phyloP scores from a whole-genome alignment of 2,113 vertebrate species.

The Choloepus hoffmanni region DNA sequence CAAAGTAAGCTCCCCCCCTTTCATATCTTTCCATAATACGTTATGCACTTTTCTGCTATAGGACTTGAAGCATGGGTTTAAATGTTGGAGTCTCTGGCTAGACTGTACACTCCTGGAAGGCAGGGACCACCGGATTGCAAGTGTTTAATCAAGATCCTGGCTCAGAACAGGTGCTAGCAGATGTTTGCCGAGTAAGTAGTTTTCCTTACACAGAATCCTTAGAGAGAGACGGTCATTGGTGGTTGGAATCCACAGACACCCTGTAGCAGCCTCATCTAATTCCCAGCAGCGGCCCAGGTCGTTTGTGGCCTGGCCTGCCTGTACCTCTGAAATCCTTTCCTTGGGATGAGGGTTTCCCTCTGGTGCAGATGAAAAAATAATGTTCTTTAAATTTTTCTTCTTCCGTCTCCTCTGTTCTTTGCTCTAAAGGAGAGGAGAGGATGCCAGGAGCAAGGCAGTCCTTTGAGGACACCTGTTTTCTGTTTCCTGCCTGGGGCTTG shows the following conservation, averaged over 20 bases:
- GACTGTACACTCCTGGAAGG: background rate
- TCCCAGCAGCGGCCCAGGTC: background rate
- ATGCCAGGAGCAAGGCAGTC: background rate
- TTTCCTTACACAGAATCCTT: background rate
- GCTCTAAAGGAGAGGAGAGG: background rate
- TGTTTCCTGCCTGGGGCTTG: background rate
- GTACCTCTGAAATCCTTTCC: background rate
- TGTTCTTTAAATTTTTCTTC: background rate
- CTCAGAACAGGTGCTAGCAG: background rate
- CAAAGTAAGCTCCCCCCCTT: background rate
- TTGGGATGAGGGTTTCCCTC: background rate
- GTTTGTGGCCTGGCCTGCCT: background rate
- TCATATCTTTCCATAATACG: background rate
- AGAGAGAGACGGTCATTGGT: background rate
- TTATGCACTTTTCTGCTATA: background rate
- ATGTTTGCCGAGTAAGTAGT: background rate
- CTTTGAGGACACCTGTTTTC: background rate
- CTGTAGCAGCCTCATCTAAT: accelerated
- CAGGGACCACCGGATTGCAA: background rate
- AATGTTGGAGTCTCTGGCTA: background rate
- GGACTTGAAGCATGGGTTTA: background rate
- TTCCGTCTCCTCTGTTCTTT: background rate
- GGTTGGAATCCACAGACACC: accelerated
- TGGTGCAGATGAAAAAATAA: background rate
- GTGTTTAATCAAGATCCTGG: background rate